Base-by-base conservation (phyloP, 2,797 vertebrate genomes). In the Tangara arthus region DNA sequence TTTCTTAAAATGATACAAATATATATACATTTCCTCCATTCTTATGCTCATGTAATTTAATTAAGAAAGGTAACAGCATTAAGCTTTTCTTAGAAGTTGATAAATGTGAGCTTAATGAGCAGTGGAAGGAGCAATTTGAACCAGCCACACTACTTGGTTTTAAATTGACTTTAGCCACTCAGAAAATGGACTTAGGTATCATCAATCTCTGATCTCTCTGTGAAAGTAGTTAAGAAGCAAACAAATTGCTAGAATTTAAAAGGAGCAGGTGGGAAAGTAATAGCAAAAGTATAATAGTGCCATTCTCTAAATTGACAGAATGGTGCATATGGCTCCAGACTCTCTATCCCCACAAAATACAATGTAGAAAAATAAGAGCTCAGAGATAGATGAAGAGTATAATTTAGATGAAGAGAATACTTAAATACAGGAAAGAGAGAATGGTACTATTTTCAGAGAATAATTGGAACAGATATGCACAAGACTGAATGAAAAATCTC, bases 111-210 rank as follows among this genome's bases (percentile, higher is more conserved):
- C 39, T 89, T 90, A 94, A 90, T 41, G 39, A 72, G 47, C 47
- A 78, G 32, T 50, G 20, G 64, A 94, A 77, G 28, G 46, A 93
- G 71, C 34, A 95, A 82, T 82, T 50, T 91, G 82, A 92, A 83
- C 34, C 42, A 4, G 66, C 34, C 41, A 64, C 18, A 60, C 18
- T 65, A n/a, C 28, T 42, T 53, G 7, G 24, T 68, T 77, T 69
- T 82, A 89, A 94, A 97, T 87, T 88, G 78, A 71, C 66, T 75
- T 47, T 70, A 92, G 92, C 56, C 17, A 22, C 64, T 86, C 72
- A 64, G 79, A 44, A 96, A 94, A 96, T 44, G 30, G 64, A 85
- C 15, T 69, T 75, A 14, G 44, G 69, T 89, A 75, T 93, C 71
- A 65, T 26, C 34, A 72, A 86, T 86, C 42, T 90, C 70, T 72